Base-by-base conservation (phyloP, 2,888 invertebrate genomes). In the Phoenoteleia sp. region DNA sequence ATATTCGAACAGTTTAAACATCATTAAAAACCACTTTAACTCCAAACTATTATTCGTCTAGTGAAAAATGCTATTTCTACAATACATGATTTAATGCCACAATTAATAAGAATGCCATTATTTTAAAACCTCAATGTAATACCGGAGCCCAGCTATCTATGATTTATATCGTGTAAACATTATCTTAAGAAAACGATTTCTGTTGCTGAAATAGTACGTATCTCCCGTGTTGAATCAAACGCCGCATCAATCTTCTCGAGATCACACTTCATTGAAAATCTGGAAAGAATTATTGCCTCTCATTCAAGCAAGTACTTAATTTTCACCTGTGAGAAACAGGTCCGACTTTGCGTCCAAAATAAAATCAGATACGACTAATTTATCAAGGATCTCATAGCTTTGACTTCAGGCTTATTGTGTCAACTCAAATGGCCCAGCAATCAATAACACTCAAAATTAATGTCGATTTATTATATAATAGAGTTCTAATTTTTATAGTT, bases 251-350 rank as follows among this genome's bases (percentile, higher is more conserved):
- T 89, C 89, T 88, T 87, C 84, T 71, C 49, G 67, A 82, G 86
- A 83, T 83, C 82, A 74, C 84, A 74, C 77, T 75, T 84, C 87
- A 87, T 87, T 89, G 77, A 86, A 87, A 84, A 86, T 86, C 72
- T 64, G 86, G 87, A 89, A 91, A 93, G 93, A 93, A 91, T 90
- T 91, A 93, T 93, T 91, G 90, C 91, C 76, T 71, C 88, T 89
- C 90, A 93, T 92, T 92, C 91, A 91, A 88, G 86, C 84, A 85
- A 87, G 86, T 89, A 90, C 90, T 91, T 91, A 90, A 89, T 87
- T 88, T 90, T 91, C 91, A 93, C 92, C 93, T 93, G 92, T 82
- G 83, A 83, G 69, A 66, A 88, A 83, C 87, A 87, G 74, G 86
- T 79, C 76, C 64, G 62, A 87, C 79, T 86, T 87, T 76, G 66